Percentiles rank a stretch among this genome's conserved stretches.
phyloP scores from a whole-genome alignment of 2,797 vertebrate genomes.

The Vespertilio murinus region DNA sequence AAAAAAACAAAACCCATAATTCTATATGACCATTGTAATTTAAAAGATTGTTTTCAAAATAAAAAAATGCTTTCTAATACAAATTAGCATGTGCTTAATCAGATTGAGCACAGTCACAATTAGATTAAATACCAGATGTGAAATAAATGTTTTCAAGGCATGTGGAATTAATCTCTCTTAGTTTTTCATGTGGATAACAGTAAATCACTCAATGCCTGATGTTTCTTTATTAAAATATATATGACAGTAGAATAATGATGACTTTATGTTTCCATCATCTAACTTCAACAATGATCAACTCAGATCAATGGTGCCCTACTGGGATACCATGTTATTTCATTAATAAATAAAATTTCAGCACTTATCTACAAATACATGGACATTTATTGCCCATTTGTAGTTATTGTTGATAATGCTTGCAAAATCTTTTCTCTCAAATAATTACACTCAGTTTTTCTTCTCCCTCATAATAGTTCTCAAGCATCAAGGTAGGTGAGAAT shows the following conservation, averaged over 20 bases:
- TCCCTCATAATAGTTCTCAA: neutral
- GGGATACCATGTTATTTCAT: neutral
- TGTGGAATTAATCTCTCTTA: neutral
- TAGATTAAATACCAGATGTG: slow-evolving; percentile 12
- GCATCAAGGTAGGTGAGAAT: neutral
- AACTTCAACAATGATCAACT: neutral
- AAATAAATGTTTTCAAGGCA: neutral
- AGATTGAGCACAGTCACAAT: neutral
- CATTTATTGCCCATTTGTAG: neutral
- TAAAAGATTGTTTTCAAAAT: slow-evolving; percentile 25
- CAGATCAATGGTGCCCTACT: too few species aligned
- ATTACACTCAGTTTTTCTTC: neutral
- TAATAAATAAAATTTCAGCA: neutral
- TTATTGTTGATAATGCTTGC: neutral
- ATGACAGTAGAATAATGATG: neutral
- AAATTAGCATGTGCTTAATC: neutral
- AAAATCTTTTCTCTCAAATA: neutral
- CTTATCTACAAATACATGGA: neutral
- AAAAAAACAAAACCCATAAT: slow-evolving; percentile 10
- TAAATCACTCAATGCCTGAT: neutral
- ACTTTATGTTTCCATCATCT: neutral
- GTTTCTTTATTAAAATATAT: neutral
- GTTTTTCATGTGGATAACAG: neutral
- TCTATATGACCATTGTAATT: slow-evolving; percentile 37
- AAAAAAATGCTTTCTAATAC: neutral